Conservation (phyloP, 2,113 vertebrate genomes). For the Rhynchomys soricoides region DNA sequence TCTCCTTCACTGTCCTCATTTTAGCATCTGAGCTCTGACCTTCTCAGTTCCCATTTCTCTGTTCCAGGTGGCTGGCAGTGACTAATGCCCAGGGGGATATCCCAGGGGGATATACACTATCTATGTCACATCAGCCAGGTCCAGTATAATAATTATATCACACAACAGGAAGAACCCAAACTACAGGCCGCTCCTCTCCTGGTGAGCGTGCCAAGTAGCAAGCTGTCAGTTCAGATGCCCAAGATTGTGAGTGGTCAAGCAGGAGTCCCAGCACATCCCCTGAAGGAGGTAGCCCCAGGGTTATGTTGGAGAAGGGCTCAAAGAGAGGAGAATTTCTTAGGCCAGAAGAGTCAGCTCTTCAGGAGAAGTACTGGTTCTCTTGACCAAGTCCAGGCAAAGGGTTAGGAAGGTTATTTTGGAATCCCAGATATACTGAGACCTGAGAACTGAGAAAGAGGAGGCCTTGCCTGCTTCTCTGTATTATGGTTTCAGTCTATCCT, state of each 20-base stretch:
- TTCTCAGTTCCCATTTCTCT: conserved; percentile 49
- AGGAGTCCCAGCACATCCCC: neutral
- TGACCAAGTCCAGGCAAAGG: neutral
- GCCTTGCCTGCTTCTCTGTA: neutral
- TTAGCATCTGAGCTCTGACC: neutral
- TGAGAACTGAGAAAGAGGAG: neutral
- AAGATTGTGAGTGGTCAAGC: neutral
- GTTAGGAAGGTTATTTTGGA: neutral
- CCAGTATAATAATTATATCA: neutral
- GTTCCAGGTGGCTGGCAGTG: neutral
- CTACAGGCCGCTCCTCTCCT: neutral
- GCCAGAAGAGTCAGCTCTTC: neutral
- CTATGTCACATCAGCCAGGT: neutral
- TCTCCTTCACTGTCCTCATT: neutral
- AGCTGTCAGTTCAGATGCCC: neutral
- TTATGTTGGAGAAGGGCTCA: neutral
- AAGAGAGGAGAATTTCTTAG: neutral
- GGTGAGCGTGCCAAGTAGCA: neutral
- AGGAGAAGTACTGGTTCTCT: neutral
- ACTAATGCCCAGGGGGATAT: neutral
- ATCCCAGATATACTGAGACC: neutral
- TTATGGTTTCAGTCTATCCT: neutral
- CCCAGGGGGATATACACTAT: no score
- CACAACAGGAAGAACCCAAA: neutral
- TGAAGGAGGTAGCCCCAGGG: conserved; percentile 6